These are phyloP conservation scores for Drosophila sp. DNA, from an alignment of 1,140 invertebrate species.

Conservation along the genomic window DNA sequence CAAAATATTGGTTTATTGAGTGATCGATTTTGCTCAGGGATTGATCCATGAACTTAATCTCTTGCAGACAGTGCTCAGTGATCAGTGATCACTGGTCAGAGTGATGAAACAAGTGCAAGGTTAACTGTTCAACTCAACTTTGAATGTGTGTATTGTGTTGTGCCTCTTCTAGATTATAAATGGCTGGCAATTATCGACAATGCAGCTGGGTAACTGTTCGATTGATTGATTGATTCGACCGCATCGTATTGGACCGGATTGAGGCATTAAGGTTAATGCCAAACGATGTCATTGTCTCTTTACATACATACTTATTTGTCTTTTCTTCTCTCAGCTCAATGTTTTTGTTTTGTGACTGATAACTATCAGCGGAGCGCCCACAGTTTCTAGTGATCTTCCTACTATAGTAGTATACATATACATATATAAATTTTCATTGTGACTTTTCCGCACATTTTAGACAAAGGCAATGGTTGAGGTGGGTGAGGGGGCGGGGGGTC, in stretches of 20 bases:
- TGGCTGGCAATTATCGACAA: constrained; percentile 36
- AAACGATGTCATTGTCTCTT: constrained; percentile 72
- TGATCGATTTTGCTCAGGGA: no score
- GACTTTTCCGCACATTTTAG: constrained; percentile 28
- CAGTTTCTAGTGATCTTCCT: constrained; percentile 37
- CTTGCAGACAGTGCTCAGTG: not conserved
- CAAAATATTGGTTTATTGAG: no score
- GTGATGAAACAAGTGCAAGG: constrained; percentile 14
- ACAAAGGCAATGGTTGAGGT: not conserved
- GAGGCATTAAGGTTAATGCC: constrained; percentile 68
- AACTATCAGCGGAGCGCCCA: constrained; percentile 17
- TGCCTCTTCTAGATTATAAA: constrained; percentile 9
- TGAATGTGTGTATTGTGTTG: not conserved
- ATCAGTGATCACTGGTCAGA: not conserved
- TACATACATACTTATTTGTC: constrained; percentile 1
- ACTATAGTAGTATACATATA: constrained; percentile 18
- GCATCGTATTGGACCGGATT: not conserved
- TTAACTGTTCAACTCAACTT: constrained; percentile 10
- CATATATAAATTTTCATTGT: constrained; percentile 55
- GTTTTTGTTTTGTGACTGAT: not conserved
- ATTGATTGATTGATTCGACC: constrained; percentile 16
- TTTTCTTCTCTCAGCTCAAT: constrained; percentile 1
- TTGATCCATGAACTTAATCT: not conserved
- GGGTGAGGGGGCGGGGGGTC: not conserved
- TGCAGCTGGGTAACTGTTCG: constrained; percentile 42